Conservation (phyloP, 1,140 invertebrate genomes). For the Brachionus rubens region DNA sequence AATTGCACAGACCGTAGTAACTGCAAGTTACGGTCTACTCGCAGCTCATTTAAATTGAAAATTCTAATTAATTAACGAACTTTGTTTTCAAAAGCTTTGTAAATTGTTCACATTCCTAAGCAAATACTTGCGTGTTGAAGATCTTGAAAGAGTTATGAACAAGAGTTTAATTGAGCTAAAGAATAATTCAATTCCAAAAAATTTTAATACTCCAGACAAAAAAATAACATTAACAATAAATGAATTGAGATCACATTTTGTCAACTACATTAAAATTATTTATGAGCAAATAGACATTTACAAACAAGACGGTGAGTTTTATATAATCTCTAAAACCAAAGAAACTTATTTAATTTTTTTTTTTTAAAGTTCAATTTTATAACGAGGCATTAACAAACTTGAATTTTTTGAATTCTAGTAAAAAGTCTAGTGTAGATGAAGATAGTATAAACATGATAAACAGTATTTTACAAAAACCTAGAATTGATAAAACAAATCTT, state of each 20-base stretch:
- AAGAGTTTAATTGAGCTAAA: constrained; percentile 1
- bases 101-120: constrained; percentile 37
- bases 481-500: neutral
- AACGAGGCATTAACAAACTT: constrained; percentile 30
- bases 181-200: neutral
- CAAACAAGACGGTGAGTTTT: constrained; percentile 32
- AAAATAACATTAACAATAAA: neutral
- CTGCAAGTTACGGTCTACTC: no score
- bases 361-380: constrained; percentile 41
- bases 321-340: neutral
- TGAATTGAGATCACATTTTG: constrained; percentile 6
- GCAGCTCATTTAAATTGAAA: no score
- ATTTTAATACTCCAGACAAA: neutral
- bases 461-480: constrained; percentile 5
- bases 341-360: neutral
- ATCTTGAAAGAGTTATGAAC: constrained; percentile 20
- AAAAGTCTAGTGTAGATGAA: constrained; percentile 31
- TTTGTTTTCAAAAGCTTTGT: constrained; percentile 10
- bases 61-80: no score
- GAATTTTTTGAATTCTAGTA: constrained; percentile 31
- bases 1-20: no score
- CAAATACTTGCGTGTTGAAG: constrained; percentile 10
- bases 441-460: constrained; percentile 31
- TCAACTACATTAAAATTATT: constrained; percentile 14
- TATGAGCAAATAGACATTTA: constrained; percentile 32